Percentiles rank a stretch among this genome's conserved stretches.
phyloP scores from a whole-genome alignment of 1,140 invertebrate genomes.

The Trissolcus basalis region DNA sequence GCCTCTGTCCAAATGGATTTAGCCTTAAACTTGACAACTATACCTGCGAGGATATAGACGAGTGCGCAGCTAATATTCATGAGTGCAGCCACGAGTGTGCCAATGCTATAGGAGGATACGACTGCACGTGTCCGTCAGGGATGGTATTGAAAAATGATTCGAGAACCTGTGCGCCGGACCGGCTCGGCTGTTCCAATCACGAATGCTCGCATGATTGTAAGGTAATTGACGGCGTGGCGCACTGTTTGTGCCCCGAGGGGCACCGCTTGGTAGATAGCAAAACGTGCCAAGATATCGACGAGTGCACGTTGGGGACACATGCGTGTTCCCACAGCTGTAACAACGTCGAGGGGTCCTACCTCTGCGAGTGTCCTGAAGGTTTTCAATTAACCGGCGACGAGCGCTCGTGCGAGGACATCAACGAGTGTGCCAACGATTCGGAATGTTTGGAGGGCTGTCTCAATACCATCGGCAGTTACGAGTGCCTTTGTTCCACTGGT shows the following conservation, averaged over 20 bases:
- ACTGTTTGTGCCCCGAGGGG: constrained; percentile 71
- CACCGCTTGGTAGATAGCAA: constrained; percentile 52
- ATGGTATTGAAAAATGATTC: constrained; percentile 77
- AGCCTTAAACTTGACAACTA: constrained; percentile 78
- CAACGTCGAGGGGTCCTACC: constrained; percentile 81
- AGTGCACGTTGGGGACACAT: constrained; percentile 77
- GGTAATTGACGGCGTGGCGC: constrained; percentile 78
- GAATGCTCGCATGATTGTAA: constrained; percentile 84
- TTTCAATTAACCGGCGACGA: constrained; percentile 75
- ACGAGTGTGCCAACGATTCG: constrained; percentile 79
- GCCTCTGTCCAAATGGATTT: constrained; percentile 87
- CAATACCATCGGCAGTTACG: constrained; percentile 76
- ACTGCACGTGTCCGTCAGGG: constrained; percentile 71
- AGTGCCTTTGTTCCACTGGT: constrained; percentile 74
- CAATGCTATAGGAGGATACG: constrained; percentile 61
- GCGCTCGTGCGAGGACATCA: constrained; percentile 78
- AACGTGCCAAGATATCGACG: constrained; percentile 82
- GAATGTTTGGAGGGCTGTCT: constrained; percentile 77
- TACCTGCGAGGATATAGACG: constrained; percentile 79
- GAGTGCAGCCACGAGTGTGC: constrained; percentile 77
- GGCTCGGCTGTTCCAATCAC: constrained; percentile 81
- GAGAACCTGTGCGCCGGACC: constrained; percentile 79
- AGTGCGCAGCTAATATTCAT: constrained; percentile 73
- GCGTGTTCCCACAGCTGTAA: constrained; percentile 75
- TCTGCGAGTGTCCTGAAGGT: constrained; percentile 80